Evolutionary conservation across 1,140 invertebrate species (phyloP).

Genomic region (Drosophila murphyi): DNA sequence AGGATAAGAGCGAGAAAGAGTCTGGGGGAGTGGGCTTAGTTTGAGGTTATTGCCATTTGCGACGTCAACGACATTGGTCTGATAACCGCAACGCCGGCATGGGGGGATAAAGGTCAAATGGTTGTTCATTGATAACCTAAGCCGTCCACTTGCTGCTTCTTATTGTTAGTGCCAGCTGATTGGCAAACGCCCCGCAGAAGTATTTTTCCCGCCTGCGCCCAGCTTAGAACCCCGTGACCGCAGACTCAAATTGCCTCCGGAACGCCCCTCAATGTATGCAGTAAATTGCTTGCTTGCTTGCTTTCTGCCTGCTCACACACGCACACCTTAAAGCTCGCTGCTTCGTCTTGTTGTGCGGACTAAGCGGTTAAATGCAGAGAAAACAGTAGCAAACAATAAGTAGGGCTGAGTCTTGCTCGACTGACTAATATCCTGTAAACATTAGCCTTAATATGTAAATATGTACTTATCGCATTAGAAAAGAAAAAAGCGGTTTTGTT

Average conservation of each 20-base stretch:
- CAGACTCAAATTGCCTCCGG: conserved; percentile 23
- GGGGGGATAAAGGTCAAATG: conserved; percentile 54
- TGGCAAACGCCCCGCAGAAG: conserved; percentile 30
- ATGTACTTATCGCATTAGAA: background rate
- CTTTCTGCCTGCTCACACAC: conserved; percentile 40
- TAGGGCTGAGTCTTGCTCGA: background rate
- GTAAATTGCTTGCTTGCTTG: conserved; percentile 62
- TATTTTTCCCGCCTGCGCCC: background rate
- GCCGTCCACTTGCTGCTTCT: conserved; percentile 45
- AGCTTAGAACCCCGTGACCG: conserved; percentile 22
- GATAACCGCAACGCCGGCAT: conserved; percentile 17
- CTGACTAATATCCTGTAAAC: conserved; percentile 12
- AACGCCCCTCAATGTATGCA: conserved; percentile 62
- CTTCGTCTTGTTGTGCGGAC: conserved; percentile 25
- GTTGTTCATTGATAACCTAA: conserved; percentile 51
- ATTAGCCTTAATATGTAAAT: background rate
- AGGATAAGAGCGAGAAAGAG: background rate
- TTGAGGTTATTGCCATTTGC: conserved; percentile 3
- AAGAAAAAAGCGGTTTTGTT: background rate
- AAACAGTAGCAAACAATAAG: conserved; percentile 46
- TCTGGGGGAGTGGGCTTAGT: background rate
- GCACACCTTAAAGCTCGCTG: conserved; percentile 48
- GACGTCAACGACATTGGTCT: conserved; percentile 50
- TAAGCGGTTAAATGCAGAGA: conserved; percentile 73
- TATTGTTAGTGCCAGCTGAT: conserved; percentile 41